Evolutionary conservation across 2,797 vertebrate genomes (phyloP), one percentile per base, ranked within the genome.

Genomic region (Enteromius mattozi): DNA sequence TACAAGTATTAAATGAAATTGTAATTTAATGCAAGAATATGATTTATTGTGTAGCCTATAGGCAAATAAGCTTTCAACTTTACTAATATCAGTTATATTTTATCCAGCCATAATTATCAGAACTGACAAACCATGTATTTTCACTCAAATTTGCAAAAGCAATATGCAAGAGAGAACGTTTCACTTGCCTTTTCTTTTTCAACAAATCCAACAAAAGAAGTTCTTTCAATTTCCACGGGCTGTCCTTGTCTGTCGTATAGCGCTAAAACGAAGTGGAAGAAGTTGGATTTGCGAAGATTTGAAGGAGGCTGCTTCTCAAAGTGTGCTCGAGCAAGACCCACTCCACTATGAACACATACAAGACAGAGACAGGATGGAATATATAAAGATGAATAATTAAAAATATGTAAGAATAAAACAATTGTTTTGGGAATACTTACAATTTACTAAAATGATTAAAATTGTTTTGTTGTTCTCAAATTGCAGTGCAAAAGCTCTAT

Each of bases 281-380:
- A 99, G 97, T 99, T 99, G 95, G 98, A 99, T 93, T 99, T 99
- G 87, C 98, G 94, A 90, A 99, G 96, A 94, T 99, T 99, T 92
- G 98, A 98, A 81, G 98, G 98, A 87, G 98, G 98, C 93, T 99
- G 98, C 94, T 99, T 99, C 96, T 99, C 98, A 92, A 99, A 99
- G 94, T 99, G 98, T 88, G 98, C 98, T 93, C 98, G 96, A 93
- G 98, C 97, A 94, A 99, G 96, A 93, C 97, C 98, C 93, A 99
- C 97, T 92, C 98, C 98, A 90, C 98, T 99, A 96, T 91, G 93
- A 94, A 92, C 92, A 96, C 91, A 97, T 78, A 89, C 69, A 87
- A 88, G 87, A 2, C 68, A 70, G 54, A 69, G 80, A 86, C 45
- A 59, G 3, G 42, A 47, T 72, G 1, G 13, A 2, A 59, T 21